phyloP scores from a whole-genome alignment of 2,888 invertebrate genomes.

The Lasioglossum oenotherae region DNA sequence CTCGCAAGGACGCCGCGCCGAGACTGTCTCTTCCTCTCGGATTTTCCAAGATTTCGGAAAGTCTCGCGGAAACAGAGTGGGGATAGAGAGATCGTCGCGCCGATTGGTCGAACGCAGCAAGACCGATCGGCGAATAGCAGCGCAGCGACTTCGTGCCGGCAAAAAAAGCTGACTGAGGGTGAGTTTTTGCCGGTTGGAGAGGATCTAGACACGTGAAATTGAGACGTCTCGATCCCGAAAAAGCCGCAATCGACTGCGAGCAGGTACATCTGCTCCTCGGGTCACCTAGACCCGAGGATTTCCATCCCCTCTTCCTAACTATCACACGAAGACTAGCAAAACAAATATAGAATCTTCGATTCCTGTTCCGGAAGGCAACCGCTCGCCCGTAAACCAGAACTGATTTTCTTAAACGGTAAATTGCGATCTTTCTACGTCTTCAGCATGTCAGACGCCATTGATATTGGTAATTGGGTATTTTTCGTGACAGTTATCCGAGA shows the following conservation, averaged over 20 bases:
- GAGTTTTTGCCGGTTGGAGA: slow-evolving; percentile 53
- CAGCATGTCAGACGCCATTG: too few species aligned
- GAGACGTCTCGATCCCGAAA: slow-evolving; percentile 82
- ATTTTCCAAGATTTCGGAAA: slow-evolving; percentile 75
- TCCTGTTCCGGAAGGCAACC: background rate
- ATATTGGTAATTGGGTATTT: background rate
- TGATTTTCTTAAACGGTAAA: background rate
- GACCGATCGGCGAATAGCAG: slow-evolving; percentile 53
- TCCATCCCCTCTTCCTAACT: background rate
- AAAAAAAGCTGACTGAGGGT: slow-evolving; percentile 61
- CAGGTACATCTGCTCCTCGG: slow-evolving; percentile 80
- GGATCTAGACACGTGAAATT: slow-evolving; percentile 79
- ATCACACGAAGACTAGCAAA: background rate
- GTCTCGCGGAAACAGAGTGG: slow-evolving; percentile 45
- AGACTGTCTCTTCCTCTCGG: slow-evolving; percentile 54
- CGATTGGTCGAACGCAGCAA: slow-evolving; percentile 66
- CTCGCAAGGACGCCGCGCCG: slow-evolving; percentile 41
- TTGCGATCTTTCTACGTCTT: background rate
- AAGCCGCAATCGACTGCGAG: slow-evolving; percentile 80
- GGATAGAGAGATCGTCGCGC: slow-evolving; percentile 41
- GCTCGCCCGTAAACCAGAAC: background rate
- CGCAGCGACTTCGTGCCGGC: slow-evolving; percentile 36
- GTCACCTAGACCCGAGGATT: background rate
- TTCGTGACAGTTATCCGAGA: background rate
- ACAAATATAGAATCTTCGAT: background rate